Conservation (phyloP, 2,113 vertebrate genomes). For the Entelurus aequoreus region DNA sequence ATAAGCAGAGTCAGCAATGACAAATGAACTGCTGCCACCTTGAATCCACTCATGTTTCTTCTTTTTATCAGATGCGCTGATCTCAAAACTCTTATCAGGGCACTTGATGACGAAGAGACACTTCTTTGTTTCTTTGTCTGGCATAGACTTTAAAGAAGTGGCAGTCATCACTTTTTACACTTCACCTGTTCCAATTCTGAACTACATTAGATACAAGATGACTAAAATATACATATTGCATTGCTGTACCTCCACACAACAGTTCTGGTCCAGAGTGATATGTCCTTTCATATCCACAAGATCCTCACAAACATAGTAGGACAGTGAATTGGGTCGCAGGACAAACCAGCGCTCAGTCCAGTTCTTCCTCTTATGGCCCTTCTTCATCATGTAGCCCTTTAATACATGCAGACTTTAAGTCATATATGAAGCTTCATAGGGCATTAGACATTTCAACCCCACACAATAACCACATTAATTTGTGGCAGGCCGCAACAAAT, state of each 20-base stretch:
- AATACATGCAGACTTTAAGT: neutral
- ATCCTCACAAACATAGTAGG: constrained; percentile 89
- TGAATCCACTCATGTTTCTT: constrained; percentile 98
- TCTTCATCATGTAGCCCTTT: constrained; percentile 96
- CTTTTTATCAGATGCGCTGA: constrained; percentile 94
- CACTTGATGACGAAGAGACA: constrained; percentile 93
- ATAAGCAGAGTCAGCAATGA: neutral
- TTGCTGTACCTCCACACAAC: constrained; percentile 83
- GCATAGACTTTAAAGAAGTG: constrained; percentile 75
- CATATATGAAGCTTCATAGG: too few species aligned
- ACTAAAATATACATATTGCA: neutral
- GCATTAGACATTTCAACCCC: too few species aligned
- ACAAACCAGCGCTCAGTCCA: constrained; percentile 98
- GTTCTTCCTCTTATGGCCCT: constrained; percentile 93
- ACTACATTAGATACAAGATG: too few species aligned
- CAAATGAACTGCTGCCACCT: constrained; percentile 64
- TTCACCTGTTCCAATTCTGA: too few species aligned
- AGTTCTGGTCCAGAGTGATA: constrained; percentile 80
- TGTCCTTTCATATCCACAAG: constrained; percentile 88
- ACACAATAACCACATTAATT: too few species aligned
- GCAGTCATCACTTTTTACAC: neutral
- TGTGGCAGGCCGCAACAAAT: too few species aligned
- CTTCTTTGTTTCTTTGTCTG: constrained; percentile 92
- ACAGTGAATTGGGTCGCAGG: constrained; percentile 80
- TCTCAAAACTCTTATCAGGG: constrained; percentile 87